phyloP scores from a whole-genome alignment of 2,113 vertebrate species.

The Hassar affinis region DNA sequence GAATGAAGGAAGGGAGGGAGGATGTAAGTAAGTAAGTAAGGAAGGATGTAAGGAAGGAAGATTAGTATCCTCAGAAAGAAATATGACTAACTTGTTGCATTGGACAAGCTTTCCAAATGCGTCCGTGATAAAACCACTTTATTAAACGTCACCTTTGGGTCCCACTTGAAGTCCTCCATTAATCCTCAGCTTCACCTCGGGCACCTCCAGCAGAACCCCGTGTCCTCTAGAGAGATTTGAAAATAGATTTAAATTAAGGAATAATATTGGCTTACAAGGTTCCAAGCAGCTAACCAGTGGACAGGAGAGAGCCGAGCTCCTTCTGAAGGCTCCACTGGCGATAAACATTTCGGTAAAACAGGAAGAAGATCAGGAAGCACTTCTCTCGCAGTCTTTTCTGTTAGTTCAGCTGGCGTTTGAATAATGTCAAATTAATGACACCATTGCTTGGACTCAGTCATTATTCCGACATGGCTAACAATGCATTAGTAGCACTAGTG shows the following conservation, averaged over 20 bases:
- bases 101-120: neutral
- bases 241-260: neutral
- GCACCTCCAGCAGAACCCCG: neutral
- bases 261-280: neutral
- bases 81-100: neutral
- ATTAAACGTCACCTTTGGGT: conserved; percentile 57
- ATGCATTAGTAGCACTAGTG: neutral
- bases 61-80: neutral
- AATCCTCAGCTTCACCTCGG: conserved; percentile 42
- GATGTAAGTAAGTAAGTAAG: too few relatives aligned
- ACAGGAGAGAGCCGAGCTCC: neutral
- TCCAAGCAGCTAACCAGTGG: neutral
- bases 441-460: neutral
- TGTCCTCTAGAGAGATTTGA: neutral
- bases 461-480: neutral
- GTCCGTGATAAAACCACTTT: neutral
- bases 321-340: neutral
- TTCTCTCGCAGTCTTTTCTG: neutral
- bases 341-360: neutral
- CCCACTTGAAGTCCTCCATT: conserved; percentile 42
- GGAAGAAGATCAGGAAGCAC: neutral
- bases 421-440: neutral
- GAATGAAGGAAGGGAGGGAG: too few relatives aligned
- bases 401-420: neutral
- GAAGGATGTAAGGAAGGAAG: too few relatives aligned